Evolutionary conservation across 2,888 invertebrate genomes (phyloP), one percentile per base, ranked within the genome.

Genomic region (Caenorhabditis sp.): DNA sequence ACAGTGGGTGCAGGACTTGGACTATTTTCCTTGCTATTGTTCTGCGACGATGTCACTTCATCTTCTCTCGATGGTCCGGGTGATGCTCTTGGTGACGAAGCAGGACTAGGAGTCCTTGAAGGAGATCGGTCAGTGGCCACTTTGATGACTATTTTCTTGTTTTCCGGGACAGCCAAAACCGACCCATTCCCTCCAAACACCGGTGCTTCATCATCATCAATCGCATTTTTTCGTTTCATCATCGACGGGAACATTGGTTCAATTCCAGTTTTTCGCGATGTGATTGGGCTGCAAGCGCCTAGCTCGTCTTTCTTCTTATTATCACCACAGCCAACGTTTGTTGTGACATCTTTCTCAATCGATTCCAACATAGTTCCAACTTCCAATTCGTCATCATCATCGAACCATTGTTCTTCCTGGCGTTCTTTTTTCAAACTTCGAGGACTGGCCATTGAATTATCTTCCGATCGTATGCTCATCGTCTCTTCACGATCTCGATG

Each of bases 351-450:
- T 25, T 72, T 76, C 38, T 77, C 76, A n/a, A 67, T 67, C 31
- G 67, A 67, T 25, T 72, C 67, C 0, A 53, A 3, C 59, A 68
- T 68, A 4, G 68, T 68, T 65, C 73, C 68, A 23, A 73, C 68
- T 56, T 73, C 73, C 56, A 73, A 20, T 20, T 84, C 84, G 21
- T 86, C 85, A 17, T 85, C 86, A 3, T 82, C 80, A 31, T 79
- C 80, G 58, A 86, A 85, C 84, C 85, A 86, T 27, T 83, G 78
- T 61, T 86, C 86, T 56, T 86, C 86, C 60, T 84, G 71, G 10
- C 76, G 52, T 27, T 70, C 71, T 53, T 69, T 65, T 8, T 65
- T 63, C 53, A 58, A 73, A 31, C 72, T 57, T 70, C 72, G 43
- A 4, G 66, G 68, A 53, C 74, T 74, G 0, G 66, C 67, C 64